A percentile compares a stretch with the other conserved stretches of the same genome.
Evolutionary conservation across 2,113 vertebrate genomes (phyloP).

Genomic region (Polyodon spathula): DNA sequence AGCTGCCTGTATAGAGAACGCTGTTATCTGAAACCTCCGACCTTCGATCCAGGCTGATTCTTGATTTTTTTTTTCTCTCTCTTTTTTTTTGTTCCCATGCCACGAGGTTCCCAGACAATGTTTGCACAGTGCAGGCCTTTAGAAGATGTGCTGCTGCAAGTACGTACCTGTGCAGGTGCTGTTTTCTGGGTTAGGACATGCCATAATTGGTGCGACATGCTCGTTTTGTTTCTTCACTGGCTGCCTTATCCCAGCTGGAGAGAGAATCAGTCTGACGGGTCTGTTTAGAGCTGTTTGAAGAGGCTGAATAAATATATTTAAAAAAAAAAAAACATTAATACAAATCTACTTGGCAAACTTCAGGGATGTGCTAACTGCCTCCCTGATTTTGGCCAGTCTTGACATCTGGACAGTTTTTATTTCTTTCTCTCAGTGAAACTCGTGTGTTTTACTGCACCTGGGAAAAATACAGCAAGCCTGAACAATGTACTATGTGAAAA

Average conservation of each 20-base stretch:
- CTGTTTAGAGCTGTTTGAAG: background rate
- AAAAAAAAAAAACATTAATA: background rate
- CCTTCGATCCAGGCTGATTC: conserved; percentile 33
- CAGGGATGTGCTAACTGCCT: conserved; percentile 8
- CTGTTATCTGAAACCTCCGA: conserved; percentile 17
- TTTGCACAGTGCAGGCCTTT: conserved; percentile 51
- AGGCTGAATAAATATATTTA: conserved; percentile 7
- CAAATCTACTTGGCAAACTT: background rate
- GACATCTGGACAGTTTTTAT: conserved; percentile 6
- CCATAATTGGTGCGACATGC: conserved; percentile 58
- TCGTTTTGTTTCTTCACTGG: conserved; percentile 44
- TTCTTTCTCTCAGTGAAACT: conserved; percentile 20
- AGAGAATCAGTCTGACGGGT: background rate
- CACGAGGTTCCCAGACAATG: conserved; percentile 35
- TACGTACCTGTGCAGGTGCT: conserved; percentile 54
- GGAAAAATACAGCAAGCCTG: conserved; percentile 15
- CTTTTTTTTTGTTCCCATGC: conserved; percentile 12
- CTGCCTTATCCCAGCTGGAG: conserved; percentile 5
- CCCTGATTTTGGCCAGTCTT: background rate
- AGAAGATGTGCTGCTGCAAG: conserved; percentile 51
- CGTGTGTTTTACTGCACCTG: conserved; percentile 17
- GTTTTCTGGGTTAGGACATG: conserved; percentile 59
- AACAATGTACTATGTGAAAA: conserved; percentile 62
- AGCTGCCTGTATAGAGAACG: conserved; percentile 12
- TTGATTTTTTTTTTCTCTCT: conserved; percentile 14